A percentile compares a stretch with the other conserved stretches of the same genome.
Conservation (phyloP, 2,113 vertebrate species). For the Dendrocopos noguchii region DNA sequence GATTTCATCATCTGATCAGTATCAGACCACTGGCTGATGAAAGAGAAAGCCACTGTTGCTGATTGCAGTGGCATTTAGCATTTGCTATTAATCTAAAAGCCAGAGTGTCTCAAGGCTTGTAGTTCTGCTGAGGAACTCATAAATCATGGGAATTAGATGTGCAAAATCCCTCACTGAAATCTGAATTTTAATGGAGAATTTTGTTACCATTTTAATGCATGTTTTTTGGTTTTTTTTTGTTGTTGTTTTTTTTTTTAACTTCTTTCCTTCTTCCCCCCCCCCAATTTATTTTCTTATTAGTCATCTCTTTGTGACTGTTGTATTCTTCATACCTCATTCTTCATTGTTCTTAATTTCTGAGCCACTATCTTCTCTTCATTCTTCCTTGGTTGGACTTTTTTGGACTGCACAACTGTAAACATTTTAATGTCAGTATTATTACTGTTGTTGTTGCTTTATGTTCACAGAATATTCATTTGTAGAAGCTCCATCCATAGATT, state of each 20-base stretch:
- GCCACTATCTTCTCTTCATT: neutral
- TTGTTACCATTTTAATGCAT: neutral
- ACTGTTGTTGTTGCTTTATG: no score
- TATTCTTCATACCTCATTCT: neutral
- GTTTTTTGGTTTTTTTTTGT: neutral
- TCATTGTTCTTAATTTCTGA: neutral
- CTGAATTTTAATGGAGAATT: neutral
- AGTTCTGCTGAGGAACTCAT: neutral
- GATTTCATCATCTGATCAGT: conserved; percentile 59
- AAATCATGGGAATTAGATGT: neutral
- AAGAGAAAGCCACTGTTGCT: conserved; percentile 37
- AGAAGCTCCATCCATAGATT: no score
- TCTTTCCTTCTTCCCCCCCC: neutral
- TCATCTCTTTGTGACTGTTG: neutral
- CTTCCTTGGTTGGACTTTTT: neutral
- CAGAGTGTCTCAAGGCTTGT: neutral
- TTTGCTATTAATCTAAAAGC: neutral
- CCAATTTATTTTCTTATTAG: neutral
- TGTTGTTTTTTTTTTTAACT: neutral
- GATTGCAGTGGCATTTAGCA: conserved; percentile 29
- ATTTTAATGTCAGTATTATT: neutral
- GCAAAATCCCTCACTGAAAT: neutral
- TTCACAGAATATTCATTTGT: no score
- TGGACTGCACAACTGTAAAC: neutral
- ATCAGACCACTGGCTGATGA: conserved; percentile 55